Percentiles rank a stretch among this genome's conserved stretches.
Evolutionary conservation across 1,140 invertebrate species (phyloP).

Genomic region (Drosophila nigrodunni): DNA sequence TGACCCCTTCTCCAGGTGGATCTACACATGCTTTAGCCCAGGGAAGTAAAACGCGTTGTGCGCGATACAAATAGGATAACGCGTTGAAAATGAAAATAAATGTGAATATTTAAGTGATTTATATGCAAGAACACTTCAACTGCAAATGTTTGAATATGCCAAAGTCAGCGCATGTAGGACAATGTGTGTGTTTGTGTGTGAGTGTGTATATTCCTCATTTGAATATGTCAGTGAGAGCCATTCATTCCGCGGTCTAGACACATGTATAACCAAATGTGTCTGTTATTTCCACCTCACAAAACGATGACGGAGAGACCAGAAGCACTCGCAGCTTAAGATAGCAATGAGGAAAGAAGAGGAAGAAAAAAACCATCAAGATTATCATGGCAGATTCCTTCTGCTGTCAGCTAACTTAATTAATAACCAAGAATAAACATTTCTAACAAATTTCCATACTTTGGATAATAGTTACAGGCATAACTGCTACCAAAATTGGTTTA

Average conservation of each 20-base stretch:
- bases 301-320: not conserved
- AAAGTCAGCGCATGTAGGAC: slow-evolving; percentile 23
- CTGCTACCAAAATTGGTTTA: not conserved
- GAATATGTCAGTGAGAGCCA: slow-evolving; percentile 40
- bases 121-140: slow-evolving; percentile 55
- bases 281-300: slow-evolving; percentile 11
- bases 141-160: slow-evolving; percentile 39
- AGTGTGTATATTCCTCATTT: slow-evolving; percentile 13
- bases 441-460: slow-evolving; percentile 1
- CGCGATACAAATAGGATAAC: slow-evolving; percentile 59
- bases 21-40: not conserved
- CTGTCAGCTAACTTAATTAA: slow-evolving; percentile 9
- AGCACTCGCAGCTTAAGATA: not conserved
- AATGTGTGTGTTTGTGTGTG: not conserved
- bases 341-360: not conserved
- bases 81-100: slow-evolving; percentile 72
- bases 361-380: slow-evolving; percentile 5
- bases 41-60: slow-evolving; percentile 12
- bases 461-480: not conserved
- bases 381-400: slow-evolving; percentile 3
- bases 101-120: slow-evolving; percentile 72
- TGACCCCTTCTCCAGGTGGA: too few relatives aligned
- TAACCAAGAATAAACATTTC: not conserved
- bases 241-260: slow-evolving; percentile 30
- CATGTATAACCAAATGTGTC: slow-evolving; percentile 32